A percentile compares a stretch with the other conserved stretches of the same genome.
These are phyloP conservation scores for Gibbula magus DNA, from an alignment of 2,888 invertebrate species.

Conservation along the genomic window DNA sequence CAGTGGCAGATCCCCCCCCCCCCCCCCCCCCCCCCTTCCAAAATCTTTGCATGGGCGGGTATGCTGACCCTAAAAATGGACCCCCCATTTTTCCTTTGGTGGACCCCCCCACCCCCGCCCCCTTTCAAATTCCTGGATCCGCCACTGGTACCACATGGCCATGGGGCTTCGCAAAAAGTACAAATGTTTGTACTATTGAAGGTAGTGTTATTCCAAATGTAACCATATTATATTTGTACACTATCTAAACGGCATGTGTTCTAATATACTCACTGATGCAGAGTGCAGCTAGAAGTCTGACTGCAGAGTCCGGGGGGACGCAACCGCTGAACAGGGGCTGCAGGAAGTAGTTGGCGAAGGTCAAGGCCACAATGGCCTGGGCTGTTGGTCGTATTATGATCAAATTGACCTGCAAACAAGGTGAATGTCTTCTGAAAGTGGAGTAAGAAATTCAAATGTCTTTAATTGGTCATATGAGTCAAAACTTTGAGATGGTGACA, in stretches of 20 bases:
- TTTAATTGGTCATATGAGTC: no score
- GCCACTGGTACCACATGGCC: neutral
- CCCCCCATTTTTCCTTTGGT: neutral
- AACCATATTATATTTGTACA: no score
- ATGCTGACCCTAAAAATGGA: neutral
- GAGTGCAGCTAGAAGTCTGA: slow-evolving; percentile 71
- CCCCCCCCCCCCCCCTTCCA: no score
- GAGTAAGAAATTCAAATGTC: no score
- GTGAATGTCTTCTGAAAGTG: neutral
- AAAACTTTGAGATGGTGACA: no score
- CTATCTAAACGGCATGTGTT: no score
- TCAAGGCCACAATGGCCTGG: slow-evolving; percentile 73
- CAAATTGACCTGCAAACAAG: slow-evolving; percentile 69
- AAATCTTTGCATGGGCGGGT: neutral
- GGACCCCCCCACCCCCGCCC: neutral
- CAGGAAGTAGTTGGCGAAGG: slow-evolving; percentile 73
- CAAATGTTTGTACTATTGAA: no score
- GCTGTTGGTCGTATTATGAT: slow-evolving; percentile 74
- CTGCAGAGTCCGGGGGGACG: slow-evolving; percentile 65
- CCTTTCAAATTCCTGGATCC: no score
- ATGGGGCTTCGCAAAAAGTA: neutral
- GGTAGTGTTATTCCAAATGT: no score
- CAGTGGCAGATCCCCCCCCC: no score
- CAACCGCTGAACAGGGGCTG: slow-evolving; percentile 71
- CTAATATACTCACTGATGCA: slow-evolving; percentile 72